Percentiles rank a stretch among this genome's conserved stretches.
These are phyloP conservation scores for Chiroxiphia lanceolata DNA, from an alignment of 2,797 vertebrate species.

Conservation along the genomic window DNA sequence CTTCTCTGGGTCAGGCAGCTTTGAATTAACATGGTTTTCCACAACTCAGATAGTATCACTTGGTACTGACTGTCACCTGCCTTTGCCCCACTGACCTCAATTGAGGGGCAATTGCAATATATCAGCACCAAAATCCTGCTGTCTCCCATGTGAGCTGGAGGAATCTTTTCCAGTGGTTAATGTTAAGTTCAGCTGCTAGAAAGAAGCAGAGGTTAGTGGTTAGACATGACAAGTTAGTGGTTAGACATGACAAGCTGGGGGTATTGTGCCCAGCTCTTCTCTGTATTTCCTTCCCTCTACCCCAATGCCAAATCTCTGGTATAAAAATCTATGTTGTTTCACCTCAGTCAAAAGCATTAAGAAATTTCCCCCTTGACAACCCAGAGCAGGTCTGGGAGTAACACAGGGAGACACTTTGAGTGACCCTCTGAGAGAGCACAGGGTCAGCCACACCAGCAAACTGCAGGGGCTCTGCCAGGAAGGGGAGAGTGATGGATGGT, in stretches of 20 bases:
- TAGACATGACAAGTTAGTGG: background rate
- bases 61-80: background rate
- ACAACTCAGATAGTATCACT: background rate
- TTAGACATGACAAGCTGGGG: background rate
- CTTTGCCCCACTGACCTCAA: background rate
- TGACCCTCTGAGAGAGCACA: background rate
- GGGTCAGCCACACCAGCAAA: background rate
- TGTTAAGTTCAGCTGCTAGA: background rate
- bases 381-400: background rate
- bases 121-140: background rate
- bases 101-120: rapidly evolving
- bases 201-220: background rate
- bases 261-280: background rate
- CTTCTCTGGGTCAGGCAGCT: background rate
- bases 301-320: background rate
- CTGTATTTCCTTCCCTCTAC: background rate
- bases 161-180: background rate
- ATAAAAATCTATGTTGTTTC: background rate
- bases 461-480: background rate
- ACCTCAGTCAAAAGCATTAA: background rate
- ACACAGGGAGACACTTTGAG: no score
- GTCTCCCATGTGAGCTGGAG: background rate
- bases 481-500: no score
- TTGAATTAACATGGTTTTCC: background rate
- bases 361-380: background rate